Evolutionary conservation across 2,113 vertebrate genomes (phyloP).

Genomic region (Corvus hawaiiensis): DNA sequence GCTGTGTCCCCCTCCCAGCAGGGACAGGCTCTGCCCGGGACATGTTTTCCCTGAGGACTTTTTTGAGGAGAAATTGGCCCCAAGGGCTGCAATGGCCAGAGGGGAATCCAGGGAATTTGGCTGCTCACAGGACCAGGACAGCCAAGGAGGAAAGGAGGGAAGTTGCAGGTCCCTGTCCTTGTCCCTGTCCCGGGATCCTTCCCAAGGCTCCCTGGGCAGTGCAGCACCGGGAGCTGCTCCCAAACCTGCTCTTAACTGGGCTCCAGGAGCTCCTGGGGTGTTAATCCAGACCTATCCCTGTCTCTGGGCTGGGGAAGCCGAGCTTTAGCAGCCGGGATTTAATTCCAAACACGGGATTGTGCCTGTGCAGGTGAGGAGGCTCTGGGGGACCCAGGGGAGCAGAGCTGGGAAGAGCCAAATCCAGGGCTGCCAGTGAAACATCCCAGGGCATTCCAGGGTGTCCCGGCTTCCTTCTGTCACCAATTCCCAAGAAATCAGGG

Average conservation of each 20-base stretch:
- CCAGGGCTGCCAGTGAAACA: not conserved
- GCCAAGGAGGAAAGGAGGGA: not conserved
- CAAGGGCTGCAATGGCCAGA: not conserved
- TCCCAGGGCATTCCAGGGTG: not conserved
- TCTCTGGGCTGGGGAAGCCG: not conserved
- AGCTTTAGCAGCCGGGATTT: not conserved
- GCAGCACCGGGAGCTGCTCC: not conserved
- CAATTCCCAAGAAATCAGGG: fast-evolving
- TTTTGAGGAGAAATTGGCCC: not conserved
- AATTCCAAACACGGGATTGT: not conserved
- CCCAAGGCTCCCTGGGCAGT: not conserved
- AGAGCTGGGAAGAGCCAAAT: not conserved
- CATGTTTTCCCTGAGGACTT: not conserved
- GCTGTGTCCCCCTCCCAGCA: not conserved
- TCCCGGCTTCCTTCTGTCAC: not conserved
- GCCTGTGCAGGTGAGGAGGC: not conserved
- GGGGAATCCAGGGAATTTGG: not conserved
- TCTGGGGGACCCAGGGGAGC: not conserved
- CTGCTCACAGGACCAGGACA: not conserved
- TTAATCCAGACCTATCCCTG: not conserved
- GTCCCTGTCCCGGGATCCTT: not conserved
- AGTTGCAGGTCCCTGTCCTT: not conserved
- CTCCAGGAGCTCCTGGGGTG: not conserved
- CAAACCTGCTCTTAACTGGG: not conserved
- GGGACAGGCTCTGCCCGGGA: not conserved